These are phyloP conservation scores for Podocnemis expansa DNA, from an alignment of 2,113 vertebrate genomes.

Conservation along the genomic window DNA sequence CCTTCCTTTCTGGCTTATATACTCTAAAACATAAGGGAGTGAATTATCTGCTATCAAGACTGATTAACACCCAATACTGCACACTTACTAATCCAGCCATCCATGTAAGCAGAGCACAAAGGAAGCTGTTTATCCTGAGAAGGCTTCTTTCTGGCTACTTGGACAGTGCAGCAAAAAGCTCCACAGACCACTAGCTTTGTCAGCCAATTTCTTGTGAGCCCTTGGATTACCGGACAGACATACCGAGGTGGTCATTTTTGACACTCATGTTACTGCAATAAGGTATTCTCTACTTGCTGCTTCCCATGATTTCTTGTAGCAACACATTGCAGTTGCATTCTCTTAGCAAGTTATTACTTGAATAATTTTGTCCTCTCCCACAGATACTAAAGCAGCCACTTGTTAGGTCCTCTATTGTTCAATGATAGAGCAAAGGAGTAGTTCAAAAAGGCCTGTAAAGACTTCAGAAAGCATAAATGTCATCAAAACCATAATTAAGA, in stretches of 20 bases:
- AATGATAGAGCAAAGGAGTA: background rate
- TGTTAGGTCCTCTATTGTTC: background rate
- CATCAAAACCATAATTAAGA: background rate
- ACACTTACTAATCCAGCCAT: background rate
- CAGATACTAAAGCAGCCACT: background rate
- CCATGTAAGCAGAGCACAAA: accelerated
- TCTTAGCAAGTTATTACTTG: background rate
- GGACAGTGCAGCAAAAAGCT: background rate
- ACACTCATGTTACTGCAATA: background rate
- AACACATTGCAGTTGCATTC: background rate
- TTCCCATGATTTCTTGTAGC: background rate
- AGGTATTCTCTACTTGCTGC: accelerated
- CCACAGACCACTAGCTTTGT: background rate
- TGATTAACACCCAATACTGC: background rate
- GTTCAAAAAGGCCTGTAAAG: background rate
- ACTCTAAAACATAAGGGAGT: background rate
- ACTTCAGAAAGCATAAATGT: background rate
- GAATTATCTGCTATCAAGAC: background rate
- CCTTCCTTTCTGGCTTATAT: background rate
- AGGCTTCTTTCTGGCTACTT: background rate
- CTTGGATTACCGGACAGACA: background rate
- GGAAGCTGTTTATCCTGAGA: background rate
- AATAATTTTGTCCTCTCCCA: background rate
- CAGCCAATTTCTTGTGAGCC: background rate
- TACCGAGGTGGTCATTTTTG: background rate